These are phyloP conservation scores for Thunnus thynnus DNA, from an alignment of 2,113 vertebrate genomes.

Conservation along the genomic window DNA sequence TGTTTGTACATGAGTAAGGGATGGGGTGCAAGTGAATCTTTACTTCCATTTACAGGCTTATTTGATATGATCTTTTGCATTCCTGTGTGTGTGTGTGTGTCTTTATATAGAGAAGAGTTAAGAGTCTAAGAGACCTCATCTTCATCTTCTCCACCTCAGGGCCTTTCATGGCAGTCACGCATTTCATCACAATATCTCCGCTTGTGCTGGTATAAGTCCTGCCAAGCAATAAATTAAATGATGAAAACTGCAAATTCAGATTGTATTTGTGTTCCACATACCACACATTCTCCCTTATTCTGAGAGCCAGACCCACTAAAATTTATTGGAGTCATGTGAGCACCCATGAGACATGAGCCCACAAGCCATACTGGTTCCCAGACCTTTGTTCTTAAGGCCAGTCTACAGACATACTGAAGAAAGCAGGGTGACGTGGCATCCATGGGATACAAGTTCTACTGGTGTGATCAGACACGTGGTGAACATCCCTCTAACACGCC, in stretches of 20 bases:
- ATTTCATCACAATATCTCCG: constrained; percentile 27
- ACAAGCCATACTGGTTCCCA: constrained; percentile 16
- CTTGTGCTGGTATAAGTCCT: background rate
- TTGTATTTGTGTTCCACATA: background rate
- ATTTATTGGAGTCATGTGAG: constrained; percentile 37
- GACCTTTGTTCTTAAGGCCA: background rate
- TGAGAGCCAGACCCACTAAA: background rate
- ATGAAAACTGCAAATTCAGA: background rate
- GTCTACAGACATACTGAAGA: background rate
- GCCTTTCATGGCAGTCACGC: constrained; percentile 27
- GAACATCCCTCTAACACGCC: background rate
- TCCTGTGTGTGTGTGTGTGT: background rate
- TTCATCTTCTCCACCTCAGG: constrained; percentile 9
- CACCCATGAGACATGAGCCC: constrained; percentile 10
- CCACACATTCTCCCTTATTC: background rate
- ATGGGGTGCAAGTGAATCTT: background rate
- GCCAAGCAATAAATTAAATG: background rate
- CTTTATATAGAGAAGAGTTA: background rate
- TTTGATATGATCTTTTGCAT: background rate
- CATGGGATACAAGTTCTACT: background rate
- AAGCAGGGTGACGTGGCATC: background rate
- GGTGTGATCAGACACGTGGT: background rate
- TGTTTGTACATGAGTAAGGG: background rate
- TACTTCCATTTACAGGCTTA: background rate
- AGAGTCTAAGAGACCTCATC: background rate